Base-by-base conservation (phyloP, 2,113 vertebrate genomes). In the Rhinoderma darwinii region DNA sequence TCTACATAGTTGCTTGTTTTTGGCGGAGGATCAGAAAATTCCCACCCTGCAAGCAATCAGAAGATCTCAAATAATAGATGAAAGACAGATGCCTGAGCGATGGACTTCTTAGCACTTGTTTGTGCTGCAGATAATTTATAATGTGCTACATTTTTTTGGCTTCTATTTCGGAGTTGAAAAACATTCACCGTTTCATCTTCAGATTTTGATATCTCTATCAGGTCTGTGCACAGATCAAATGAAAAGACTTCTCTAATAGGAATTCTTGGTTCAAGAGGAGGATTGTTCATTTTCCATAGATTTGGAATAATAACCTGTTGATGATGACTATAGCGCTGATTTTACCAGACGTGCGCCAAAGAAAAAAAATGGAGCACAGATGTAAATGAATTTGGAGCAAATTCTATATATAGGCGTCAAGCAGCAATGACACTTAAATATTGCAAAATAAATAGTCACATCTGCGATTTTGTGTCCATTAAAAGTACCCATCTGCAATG, bases 41-140 rank as follows among this genome's bases (percentile, higher is more conserved):
- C 63, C 81, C 81, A 51, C 81, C 81, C 81, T 51, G 81, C 20
- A 35, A 70, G 61, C 59, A 82, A 68, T 82, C 41, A 47, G 43
- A 72, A 47, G 27, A 83, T 68, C 81, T 83, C 61, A 72, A 83
- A 83, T 27, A 72, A 15, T 51, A 72, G 81, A 83, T 83, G 81
- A 83, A 70, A 83, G 81, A 72, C 81, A 83, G 81, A 83, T 83
- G 81, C 63, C 17, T 27, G 1, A 3, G 22, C 18, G 10, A 70
- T 72, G 37, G 41, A 9, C 20, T 44, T 51, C 27, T 83, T 51
- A 35, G 81, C 81, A 72, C 81, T 83, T 70, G 61, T 83, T 72
- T 47, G 56, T 44, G 56, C 22, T 51, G 43, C 5, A 35, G 43
- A 37, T 83, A 72, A 70, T 70, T 83, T 83, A 72, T 72, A n/a